Base-by-base conservation (phyloP, 1,140 invertebrate species). In the Caenorhabditis briggsae region DNA sequence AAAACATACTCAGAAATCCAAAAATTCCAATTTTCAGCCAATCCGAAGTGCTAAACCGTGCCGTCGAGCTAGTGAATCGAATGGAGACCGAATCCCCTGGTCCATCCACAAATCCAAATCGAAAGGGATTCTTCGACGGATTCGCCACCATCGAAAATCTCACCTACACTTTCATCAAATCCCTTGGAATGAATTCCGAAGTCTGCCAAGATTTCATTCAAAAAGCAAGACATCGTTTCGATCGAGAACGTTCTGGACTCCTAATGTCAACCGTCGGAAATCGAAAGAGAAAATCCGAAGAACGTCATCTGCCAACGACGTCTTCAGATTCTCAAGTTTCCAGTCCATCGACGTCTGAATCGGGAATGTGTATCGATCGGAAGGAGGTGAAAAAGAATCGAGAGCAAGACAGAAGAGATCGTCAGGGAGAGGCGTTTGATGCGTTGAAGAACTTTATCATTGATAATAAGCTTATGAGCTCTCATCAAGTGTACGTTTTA, bases 381-480 rank as follows among this genome's bases (percentile, higher is more conserved):
- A 78, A 78, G 46, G 70, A 78, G 41, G 43, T 78, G 70, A 78
- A 78, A 2, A 78, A 78, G 70, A 78, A 78, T 78, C 25, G 70
- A 8, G 70, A 78, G 46, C 70, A 78, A 23, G 70, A 78, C 23
- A 50, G 70, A 50, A 78, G 70, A 23, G 70, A 78, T 25, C 43
- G 70, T 9, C 70, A 78, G 46, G 70, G 70, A 50, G 70, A 78
- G 46, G 70, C 70, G 6, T 78, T 78, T n/a, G 46, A 78, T 23
- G 70, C 70, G 0, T 78, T 50, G 70, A 70, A 70, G 46, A 50
- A 78, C n/a, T 78, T 78, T 23, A 78, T 78, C n/a, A 50, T 78
- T 23, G 43, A 78, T 46, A 78, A 78, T 11, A 78, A 78, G 14
- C n/a, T 78, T 6, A 78, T 50, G 43, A 78, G 25, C 11, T 53